These are phyloP conservation scores for Galeopterus variegatus DNA, from an alignment of 2,113 vertebrate species.

Conservation along the genomic window DNA sequence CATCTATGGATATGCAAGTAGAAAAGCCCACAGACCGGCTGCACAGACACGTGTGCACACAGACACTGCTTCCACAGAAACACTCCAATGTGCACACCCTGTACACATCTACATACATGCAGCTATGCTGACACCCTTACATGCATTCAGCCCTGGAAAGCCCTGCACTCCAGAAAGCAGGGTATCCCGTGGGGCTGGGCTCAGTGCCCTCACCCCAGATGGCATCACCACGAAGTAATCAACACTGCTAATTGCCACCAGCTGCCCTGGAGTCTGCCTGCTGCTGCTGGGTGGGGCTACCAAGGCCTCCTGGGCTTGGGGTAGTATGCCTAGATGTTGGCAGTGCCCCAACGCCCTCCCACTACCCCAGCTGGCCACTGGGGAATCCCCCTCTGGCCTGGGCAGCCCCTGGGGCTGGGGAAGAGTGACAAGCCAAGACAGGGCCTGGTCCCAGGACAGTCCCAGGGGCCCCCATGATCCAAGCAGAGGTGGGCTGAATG, in stretches of 20 bases:
- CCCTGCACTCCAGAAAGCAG: slow-evolving; percentile 31
- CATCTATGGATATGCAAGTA: background rate
- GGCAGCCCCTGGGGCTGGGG: background rate
- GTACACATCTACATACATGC: background rate
- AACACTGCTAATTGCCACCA: slow-evolving; percentile 89
- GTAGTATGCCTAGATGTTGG: slow-evolving; percentile 69
- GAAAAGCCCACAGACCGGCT: background rate
- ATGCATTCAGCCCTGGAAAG: slow-evolving; percentile 32
- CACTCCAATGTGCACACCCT: background rate
- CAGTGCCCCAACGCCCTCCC: background rate
- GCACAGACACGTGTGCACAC: background rate
- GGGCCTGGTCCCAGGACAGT: background rate
- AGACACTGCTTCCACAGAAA: background rate
- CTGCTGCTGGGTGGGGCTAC: slow-evolving; percentile 64
- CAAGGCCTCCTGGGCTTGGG: slow-evolving; percentile 62
- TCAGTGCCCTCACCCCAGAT: slow-evolving; percentile 86
- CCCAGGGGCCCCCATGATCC: background rate
- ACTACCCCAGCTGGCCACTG: slow-evolving; percentile 1
- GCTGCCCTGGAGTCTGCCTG: slow-evolving; percentile 87
- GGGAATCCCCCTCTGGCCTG: slow-evolving; percentile 61
- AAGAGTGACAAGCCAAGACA: background rate
- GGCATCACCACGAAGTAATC: slow-evolving; percentile 86
- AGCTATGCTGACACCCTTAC: background rate
- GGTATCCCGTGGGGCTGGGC: slow-evolving; percentile 72
- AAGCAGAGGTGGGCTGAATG: background rate